Base-by-base conservation (phyloP, 2,888 invertebrate genomes). In the Dorcus parallelipipedus region DNA sequence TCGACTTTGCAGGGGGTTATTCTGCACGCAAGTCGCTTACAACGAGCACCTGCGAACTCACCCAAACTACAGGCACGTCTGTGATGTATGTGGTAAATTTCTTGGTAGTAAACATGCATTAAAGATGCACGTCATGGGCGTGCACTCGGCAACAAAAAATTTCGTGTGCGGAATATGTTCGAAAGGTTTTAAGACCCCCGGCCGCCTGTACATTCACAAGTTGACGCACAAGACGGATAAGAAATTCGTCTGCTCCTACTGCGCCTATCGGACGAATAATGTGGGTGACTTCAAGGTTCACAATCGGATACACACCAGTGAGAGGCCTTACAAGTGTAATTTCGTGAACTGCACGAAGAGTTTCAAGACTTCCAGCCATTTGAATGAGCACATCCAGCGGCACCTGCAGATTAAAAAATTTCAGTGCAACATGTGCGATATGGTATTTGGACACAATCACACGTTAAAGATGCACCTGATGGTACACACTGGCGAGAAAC, bases 31-130 rank as follows among this genome's bases (percentile, higher is more conserved):
- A 59, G 45, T 62, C 20, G 54, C 64, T 17, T 64, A 60, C 47
- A 63, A 63, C 54, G 56, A 61, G 9, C 66, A 67, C 52, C 50
- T 62, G 50, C 64, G 64, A 53, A 56, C 60, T 49, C 67, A 68
- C 53, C 50, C 58, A 6, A 62, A 61, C 41, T 61, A 61, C 45
- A 61, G 62, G 49, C 64, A 65, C 54, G 56, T 62, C 17, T 72
- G 72, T 53, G 58, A 63, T 42, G 53, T 67, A n/a, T 72, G 72
- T 59, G 68, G 68, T 10, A 69, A 71, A 57, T 59, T 60, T 55
- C 64, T 69, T 52, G 66, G 64, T 33, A 65, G 62, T 17, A 64
- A 64, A 40, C 64, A 64, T 53, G 65, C 66, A n/a, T 54, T 72
- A 40, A 67, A 67, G 53, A 65, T 63, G 8, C 71, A 71, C 51